Conservation (phyloP, 2,113 vertebrate species). For the Paradoxurus hermaphroditus region DNA sequence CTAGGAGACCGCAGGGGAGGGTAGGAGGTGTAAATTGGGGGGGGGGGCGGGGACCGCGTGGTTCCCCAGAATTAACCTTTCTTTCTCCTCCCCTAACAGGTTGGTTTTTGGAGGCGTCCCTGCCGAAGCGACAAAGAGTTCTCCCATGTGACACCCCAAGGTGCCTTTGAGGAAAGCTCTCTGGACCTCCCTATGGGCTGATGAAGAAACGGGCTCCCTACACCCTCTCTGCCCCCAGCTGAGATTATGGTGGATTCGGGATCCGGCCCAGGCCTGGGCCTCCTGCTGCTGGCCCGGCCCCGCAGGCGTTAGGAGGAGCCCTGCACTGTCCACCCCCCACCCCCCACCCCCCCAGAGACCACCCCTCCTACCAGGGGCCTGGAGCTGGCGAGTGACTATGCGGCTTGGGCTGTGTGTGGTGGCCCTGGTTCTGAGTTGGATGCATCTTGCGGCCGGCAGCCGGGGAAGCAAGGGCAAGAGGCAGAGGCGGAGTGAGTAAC, state of each 20-base stretch:
- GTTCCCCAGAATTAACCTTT: slow-evolving; percentile 24
- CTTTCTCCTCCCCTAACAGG: slow-evolving; percentile 54
- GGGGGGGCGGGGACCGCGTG: fast-evolving
- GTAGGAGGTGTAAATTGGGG: background rate
- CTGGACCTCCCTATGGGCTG: slow-evolving; percentile 85
- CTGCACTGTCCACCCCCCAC: background rate
- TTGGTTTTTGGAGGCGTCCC: slow-evolving; percentile 38
- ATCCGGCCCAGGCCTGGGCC: slow-evolving; percentile 76
- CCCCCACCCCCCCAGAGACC: slow-evolving; percentile 71
- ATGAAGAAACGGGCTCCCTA: slow-evolving; percentile 81
- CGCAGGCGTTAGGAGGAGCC: slow-evolving; percentile 79
- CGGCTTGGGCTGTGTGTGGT: slow-evolving; percentile 94
- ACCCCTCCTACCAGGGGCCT: slow-evolving; percentile 85
- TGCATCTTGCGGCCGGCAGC: slow-evolving; percentile 89
- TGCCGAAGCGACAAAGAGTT: slow-evolving; percentile 14
- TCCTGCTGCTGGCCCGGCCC: slow-evolving; percentile 81
- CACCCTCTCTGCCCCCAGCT: slow-evolving; percentile 73
- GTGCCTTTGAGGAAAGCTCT: slow-evolving; percentile 73
- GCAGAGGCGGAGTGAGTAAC: slow-evolving; percentile 95
- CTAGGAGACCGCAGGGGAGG: background rate
- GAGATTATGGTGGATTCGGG: slow-evolving; percentile 81
- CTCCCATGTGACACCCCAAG: slow-evolving; percentile 67
- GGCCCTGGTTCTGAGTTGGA: slow-evolving; percentile 94
- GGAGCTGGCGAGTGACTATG: slow-evolving; percentile 94
- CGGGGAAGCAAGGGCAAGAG: slow-evolving; percentile 91